These are phyloP conservation scores for Drosophila sordidula DNA, from an alignment of 2,888 invertebrate genomes.

Conservation along the genomic window DNA sequence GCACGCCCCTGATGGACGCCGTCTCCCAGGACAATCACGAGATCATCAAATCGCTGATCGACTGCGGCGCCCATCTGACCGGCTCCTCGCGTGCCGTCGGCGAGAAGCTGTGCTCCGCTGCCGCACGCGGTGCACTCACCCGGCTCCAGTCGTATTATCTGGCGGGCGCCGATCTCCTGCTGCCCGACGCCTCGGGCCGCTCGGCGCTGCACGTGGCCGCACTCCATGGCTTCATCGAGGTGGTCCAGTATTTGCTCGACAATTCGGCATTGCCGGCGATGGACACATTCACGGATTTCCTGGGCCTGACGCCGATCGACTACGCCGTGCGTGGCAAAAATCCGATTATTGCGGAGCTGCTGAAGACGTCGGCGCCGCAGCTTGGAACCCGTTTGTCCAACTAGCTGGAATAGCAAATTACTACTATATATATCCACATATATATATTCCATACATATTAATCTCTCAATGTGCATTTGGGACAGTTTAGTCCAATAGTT, in stretches of 20 bases:
- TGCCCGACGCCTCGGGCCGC: constrained; percentile 88
- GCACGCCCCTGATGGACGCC: constrained; percentile 90
- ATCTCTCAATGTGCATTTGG: background rate
- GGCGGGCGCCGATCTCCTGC: constrained; percentile 89
- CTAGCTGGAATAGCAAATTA: no score
- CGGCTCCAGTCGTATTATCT: constrained; percentile 87
- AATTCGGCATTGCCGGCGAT: constrained; percentile 83
- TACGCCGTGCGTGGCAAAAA: constrained; percentile 85
- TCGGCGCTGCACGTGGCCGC: constrained; percentile 90
- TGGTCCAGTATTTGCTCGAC: constrained; percentile 86
- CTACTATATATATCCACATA: background rate
- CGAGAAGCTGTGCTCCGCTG: constrained; percentile 89
- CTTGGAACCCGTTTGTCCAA: constrained; percentile 1
- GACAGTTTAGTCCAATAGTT: constrained; percentile 12
- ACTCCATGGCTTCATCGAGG: constrained; percentile 86
- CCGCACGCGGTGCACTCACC: constrained; percentile 87
- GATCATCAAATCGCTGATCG: constrained; percentile 88
- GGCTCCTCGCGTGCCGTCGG: constrained; percentile 87
- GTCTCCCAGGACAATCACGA: constrained; percentile 88
- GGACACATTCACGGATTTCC: constrained; percentile 85
- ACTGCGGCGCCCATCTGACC: constrained; percentile 91
- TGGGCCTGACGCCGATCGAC: constrained; percentile 87
- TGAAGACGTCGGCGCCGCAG: background rate
- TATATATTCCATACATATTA: background rate
- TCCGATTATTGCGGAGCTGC: constrained; percentile 19